Evolutionary conservation across 2,888 invertebrate species (phyloP).

Genomic region (Microplitis manilae): DNA sequence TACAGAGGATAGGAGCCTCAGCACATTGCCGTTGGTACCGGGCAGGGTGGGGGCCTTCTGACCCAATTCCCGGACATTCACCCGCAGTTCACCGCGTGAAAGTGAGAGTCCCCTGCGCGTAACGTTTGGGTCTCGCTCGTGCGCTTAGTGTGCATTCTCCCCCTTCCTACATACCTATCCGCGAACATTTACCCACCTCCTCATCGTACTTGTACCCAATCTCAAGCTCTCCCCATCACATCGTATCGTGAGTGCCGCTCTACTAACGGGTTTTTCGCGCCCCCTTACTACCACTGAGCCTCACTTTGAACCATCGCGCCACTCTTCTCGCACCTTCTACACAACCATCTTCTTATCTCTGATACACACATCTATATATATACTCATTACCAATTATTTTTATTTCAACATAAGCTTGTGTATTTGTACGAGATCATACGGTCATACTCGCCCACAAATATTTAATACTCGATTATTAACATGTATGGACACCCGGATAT

Average conservation of each 20-base stretch:
- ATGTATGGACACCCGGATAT: conserved; percentile 7
- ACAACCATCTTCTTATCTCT: not conserved
- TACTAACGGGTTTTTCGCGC: conserved; percentile 67
- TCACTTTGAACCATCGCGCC: conserved; percentile 31
- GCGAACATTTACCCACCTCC: conserved; percentile 51
- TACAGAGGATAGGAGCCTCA: conserved; percentile 69
- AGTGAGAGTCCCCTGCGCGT: conserved; percentile 76
- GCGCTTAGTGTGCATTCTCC: conserved; percentile 48
- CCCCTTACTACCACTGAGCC: conserved; percentile 71
- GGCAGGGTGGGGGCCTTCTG: conserved; percentile 78
- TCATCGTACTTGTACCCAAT: conserved; percentile 46
- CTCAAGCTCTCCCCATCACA: conserved; percentile 41
- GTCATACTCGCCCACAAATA: conserved; percentile 41
- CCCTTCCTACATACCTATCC: conserved; percentile 20
- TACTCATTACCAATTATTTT: too few species aligned
- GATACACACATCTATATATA: too few species aligned
- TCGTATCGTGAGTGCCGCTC: conserved; percentile 63
- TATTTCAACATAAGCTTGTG: not conserved
- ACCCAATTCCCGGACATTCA: conserved; percentile 86
- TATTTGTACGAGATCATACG: conserved; percentile 36
- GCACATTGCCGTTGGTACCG: conserved; percentile 74
- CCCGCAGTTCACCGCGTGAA: conserved; percentile 78
- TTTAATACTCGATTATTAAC: conserved; percentile 16
- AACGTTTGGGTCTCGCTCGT: conserved; percentile 49
- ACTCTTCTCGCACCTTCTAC: conserved; percentile 4